A percentile compares a stretch with the other conserved stretches of the same genome.
Conservation (phyloP, 2,113 vertebrate genomes). For the Lipophrys pholis region DNA sequence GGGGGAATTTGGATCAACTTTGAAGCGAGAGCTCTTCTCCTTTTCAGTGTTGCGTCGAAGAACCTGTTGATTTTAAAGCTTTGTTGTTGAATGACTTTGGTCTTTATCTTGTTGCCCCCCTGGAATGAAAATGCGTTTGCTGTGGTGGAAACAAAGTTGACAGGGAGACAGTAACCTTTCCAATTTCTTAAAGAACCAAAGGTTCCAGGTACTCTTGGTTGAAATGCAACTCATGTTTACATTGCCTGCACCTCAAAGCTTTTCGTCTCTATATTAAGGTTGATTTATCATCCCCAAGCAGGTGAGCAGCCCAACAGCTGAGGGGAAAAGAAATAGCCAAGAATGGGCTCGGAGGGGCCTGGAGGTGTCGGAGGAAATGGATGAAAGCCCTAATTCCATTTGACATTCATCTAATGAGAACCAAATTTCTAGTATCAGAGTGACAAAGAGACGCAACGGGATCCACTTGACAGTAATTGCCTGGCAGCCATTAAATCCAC, state of each 20-base stretch:
- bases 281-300: conserved; percentile 23
- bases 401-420: conserved; percentile 79
- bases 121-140: no score
- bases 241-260: not conserved
- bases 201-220: no score
- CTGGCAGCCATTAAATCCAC: conserved; percentile 52
- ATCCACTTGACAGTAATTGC: conserved; percentile 78
- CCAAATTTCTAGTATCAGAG: conserved; percentile 73
- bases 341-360: conserved; percentile 9
- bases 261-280: conserved; percentile 3
- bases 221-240: not conserved
- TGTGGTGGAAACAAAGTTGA: no score
- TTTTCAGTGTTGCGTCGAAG: no score
- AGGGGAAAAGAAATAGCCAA: conserved; percentile 21
- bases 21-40: no score
- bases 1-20: no score
- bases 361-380: conserved; percentile 51
- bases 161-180: no score
- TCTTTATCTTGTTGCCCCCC: no score
- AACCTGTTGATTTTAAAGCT: no score
- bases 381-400: conserved; percentile 75
- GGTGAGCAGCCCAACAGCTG: conserved; percentile 29
- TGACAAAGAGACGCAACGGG: conserved; percentile 69
- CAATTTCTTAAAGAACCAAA: no score
- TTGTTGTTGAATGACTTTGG: no score